Conservation (phyloP, 2,888 invertebrate species). For the Sepiola atlantica region DNA sequence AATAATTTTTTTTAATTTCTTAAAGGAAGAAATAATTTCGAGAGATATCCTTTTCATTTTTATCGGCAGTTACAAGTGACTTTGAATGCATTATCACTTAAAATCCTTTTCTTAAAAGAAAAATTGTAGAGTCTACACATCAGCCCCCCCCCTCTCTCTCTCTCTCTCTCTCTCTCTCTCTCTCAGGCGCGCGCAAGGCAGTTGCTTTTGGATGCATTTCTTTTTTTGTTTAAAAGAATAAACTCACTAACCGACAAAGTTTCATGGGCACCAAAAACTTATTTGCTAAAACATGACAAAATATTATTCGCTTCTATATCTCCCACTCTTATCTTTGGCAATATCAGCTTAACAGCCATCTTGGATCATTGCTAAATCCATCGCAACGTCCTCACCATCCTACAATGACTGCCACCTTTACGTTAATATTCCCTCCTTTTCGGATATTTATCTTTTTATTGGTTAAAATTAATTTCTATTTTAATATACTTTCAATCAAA, state of each 20-base stretch:
- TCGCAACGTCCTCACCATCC: background rate
- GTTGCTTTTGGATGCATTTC: background rate
- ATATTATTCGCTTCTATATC: background rate
- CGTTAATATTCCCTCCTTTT: background rate
- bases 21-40: too few relatives aligned
- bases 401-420: background rate
- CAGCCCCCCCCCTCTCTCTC: too few relatives aligned
- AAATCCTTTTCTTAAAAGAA: too few relatives aligned
- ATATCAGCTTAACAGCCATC: background rate
- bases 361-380: background rate
- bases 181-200: too few relatives aligned
- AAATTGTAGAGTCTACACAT: too few relatives aligned
- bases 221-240: background rate
- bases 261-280: background rate
- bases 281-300: background rate
- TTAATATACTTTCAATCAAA: background rate
- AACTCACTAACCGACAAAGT: background rate
- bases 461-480: background rate
- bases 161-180: too few relatives aligned
- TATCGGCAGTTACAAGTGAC: too few relatives aligned
- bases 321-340: background rate
- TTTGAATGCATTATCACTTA: too few relatives aligned
- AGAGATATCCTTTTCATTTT: too few relatives aligned
- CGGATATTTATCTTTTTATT: background rate
- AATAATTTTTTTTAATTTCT: too few relatives aligned